A percentile compares a stretch with the other conserved stretches of the same genome.
Conservation (phyloP, 53 echinoderm and acorn worm genomes). For the Arbacia lixula region DNA sequence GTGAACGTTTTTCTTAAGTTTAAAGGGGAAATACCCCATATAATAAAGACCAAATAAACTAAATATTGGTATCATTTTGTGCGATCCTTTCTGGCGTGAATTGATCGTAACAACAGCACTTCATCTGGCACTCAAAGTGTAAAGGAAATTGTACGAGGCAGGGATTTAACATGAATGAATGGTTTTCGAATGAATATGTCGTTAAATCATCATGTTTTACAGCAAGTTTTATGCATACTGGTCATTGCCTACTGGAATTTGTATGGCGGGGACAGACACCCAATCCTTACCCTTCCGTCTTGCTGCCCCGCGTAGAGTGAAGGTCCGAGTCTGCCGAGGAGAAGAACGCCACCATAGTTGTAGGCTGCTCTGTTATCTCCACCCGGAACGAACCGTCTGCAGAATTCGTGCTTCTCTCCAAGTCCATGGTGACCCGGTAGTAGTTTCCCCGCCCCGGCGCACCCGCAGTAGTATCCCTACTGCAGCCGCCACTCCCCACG, state of each 20-base stretch:
- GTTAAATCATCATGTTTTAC: too few species aligned
- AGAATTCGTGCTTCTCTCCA: conserved; percentile 34
- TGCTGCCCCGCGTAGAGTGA: neutral
- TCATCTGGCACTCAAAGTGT: too few species aligned
- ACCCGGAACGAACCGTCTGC: conserved; percentile 40
- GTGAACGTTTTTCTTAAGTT: too few species aligned
- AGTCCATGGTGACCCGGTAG: conserved; percentile 52
- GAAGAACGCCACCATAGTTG: conserved; percentile 62
- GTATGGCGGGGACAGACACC: neutral
- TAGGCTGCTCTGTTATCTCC: conserved; percentile 59
- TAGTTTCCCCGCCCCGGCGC: conserved; percentile 32
- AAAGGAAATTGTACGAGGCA: too few species aligned
- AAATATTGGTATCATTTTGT: too few species aligned
- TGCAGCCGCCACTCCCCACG: neutral
- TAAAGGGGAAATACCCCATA: too few species aligned
- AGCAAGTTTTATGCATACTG: neutral
- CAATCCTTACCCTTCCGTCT: neutral
- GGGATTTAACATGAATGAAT: too few species aligned
- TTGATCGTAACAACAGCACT: too few species aligned
- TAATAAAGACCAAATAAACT: too few species aligned
- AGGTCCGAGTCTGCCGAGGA: conserved; percentile 33
- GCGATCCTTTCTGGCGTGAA: too few species aligned
- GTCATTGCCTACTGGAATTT: neutral
- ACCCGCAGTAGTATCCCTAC: too few species aligned
- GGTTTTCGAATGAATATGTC: too few species aligned